These are phyloP conservation scores for Germaria angustata DNA, from an alignment of 2,888 invertebrate genomes.

Conservation along the genomic window DNA sequence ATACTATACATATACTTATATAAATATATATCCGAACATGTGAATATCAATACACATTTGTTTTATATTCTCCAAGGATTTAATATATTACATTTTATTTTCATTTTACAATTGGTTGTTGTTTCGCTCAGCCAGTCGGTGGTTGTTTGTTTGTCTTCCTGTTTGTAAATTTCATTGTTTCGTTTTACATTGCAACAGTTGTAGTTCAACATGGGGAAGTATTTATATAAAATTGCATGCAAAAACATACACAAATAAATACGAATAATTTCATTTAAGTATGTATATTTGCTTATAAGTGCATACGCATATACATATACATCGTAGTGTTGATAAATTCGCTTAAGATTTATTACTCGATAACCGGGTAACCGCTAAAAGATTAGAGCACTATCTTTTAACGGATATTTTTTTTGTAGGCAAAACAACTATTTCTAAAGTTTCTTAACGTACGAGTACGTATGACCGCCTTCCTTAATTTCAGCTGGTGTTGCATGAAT, in stretches of 20 bases:
- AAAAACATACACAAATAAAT: background rate
- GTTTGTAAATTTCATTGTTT: conserved; percentile 54
- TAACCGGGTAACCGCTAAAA: too few relatives aligned
- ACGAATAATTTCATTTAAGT: background rate
- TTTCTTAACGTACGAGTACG: too few relatives aligned
- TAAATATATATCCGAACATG: background rate
- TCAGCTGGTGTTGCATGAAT: too few relatives aligned
- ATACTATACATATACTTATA: too few relatives aligned
- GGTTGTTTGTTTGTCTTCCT: conserved; percentile 49
- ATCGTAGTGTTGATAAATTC: background rate
- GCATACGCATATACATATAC: background rate
- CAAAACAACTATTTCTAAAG: too few relatives aligned
- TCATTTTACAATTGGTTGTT: conserved; percentile 29
- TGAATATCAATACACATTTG: conserved; percentile 26
- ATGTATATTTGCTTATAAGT: background rate
- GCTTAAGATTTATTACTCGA: too few relatives aligned
- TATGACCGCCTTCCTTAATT: too few relatives aligned
- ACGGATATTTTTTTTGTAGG: too few relatives aligned
- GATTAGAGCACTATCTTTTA: too few relatives aligned
- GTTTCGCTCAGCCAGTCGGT: conserved; percentile 20
- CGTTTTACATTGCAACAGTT: conserved; percentile 54
- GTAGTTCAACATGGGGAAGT: conserved; percentile 29
- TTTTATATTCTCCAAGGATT: conserved; percentile 37
- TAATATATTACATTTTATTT: conserved; percentile 46
- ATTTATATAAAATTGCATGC: background rate